Conservation (phyloP, 2,113 vertebrate genomes). For the Vanacampus margaritifer region DNA sequence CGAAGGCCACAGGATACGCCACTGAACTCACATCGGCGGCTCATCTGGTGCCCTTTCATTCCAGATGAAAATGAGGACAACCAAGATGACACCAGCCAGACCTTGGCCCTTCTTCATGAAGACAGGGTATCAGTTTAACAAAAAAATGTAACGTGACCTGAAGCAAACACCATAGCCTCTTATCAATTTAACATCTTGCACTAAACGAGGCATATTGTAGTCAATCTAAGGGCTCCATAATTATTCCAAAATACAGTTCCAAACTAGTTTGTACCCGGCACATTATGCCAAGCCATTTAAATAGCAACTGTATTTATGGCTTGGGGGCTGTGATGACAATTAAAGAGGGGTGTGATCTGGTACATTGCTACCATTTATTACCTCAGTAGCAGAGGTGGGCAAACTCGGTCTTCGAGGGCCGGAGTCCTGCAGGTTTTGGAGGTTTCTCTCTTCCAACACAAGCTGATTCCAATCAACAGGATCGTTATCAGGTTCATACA, state of each 20-base stretch:
- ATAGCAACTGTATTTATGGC: background rate
- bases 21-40: slow-evolving; percentile 84
- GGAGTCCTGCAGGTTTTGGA: too few species aligned
- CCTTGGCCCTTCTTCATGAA: slow-evolving; percentile 86
- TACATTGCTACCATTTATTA: background rate
- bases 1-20: slow-evolving; percentile 80
- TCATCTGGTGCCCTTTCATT: slow-evolving; percentile 98
- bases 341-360: background rate
- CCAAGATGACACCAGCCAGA: slow-evolving; percentile 86
- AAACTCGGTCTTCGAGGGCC: too few species aligned
- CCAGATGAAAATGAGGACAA: slow-evolving; percentile 89
- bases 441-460: too few species aligned
- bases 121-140: slow-evolving; percentile 77
- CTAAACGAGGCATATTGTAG: background rate
- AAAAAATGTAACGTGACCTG: background rate
- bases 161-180: background rate
- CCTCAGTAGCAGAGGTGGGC: too few species aligned
- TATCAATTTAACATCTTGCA: background rate
- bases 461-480: too few species aligned
- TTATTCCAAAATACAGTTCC: background rate
- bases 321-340: background rate
- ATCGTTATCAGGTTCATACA: too few species aligned
- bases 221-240: background rate
- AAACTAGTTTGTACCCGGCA: background rate
- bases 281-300: background rate